Evolutionary conservation across 2,888 invertebrate species (phyloP).

Genomic region (Sesia bembeciformis): DNA sequence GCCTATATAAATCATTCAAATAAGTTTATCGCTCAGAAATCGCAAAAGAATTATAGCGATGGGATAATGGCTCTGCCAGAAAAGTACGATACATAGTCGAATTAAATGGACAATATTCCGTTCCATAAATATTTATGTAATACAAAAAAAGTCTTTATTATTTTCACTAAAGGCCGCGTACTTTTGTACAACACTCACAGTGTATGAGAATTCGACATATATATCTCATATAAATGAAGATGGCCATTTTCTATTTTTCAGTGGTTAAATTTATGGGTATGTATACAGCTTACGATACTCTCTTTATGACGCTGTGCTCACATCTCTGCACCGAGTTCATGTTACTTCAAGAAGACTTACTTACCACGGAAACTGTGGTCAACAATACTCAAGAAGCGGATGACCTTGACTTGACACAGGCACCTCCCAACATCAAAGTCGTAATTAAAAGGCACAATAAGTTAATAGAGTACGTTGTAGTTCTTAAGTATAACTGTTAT

Average conservation of each 20-base stretch:
- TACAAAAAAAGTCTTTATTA: no score
- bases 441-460: constrained; percentile 33
- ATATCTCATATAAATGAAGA: no score
- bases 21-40: no score
- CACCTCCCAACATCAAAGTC: constrained; percentile 6
- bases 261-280: background rate
- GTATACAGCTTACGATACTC: background rate
- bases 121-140: no score
- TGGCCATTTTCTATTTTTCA: background rate
- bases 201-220: no score
- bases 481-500: background rate
- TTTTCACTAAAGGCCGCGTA: no score
- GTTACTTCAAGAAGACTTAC: background rate
- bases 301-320: background rate
- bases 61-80: no score
- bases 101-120: no score
- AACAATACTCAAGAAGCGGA: background rate
- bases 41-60: no score
- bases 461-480: constrained; percentile 27
- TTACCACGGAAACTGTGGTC: background rate
- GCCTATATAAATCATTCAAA: no score
- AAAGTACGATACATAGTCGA: no score
- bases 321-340: background rate
- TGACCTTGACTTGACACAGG: background rate
- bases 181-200: no score